Evolutionary conservation across 2,113 vertebrate species (phyloP).

Genomic region (Strix uralensis): DNA sequence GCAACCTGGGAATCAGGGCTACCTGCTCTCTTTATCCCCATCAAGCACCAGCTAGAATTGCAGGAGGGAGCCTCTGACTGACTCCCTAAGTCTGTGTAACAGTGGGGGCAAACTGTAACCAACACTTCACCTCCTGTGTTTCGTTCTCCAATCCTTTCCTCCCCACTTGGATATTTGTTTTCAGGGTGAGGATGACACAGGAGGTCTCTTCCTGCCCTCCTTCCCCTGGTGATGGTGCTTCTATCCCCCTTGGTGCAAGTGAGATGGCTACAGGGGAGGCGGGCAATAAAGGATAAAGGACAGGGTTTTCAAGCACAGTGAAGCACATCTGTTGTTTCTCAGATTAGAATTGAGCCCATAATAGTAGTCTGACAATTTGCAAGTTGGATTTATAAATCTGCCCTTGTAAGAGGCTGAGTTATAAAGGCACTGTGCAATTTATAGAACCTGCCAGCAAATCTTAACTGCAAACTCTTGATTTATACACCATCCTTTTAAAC

Average conservation of each 20-base stretch:
- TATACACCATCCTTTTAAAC: conserved; percentile 58
- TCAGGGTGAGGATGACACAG: not conserved
- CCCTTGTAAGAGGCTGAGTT: conserved; percentile 50
- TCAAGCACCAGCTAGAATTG: not conserved
- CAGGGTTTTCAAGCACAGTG: not conserved
- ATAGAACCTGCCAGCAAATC: conserved; percentile 57
- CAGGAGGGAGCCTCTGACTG: not conserved
- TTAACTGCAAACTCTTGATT: conserved; percentile 59
- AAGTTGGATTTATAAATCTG: conserved; percentile 69
- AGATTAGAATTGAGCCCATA: conserved; percentile 58
- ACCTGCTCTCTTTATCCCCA: not conserved
- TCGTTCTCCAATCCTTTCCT: not conserved
- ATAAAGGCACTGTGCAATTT: conserved; percentile 65
- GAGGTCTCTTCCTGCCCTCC: not conserved
- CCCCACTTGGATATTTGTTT: not conserved
- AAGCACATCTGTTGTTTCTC: conserved; percentile 54
- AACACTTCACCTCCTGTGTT: not conserved
- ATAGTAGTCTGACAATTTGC: conserved; percentile 60
- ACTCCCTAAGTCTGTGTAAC: not conserved
- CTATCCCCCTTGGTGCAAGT: not conserved
- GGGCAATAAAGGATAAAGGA: not conserved
- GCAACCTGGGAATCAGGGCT: not conserved
- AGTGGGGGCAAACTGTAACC: not conserved
- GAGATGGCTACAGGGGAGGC: not conserved
- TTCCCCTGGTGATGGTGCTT: not conserved